Evolutionary conservation across 2,888 invertebrate genomes (phyloP).

Genomic region (Cantharis flavilabris): DNA sequence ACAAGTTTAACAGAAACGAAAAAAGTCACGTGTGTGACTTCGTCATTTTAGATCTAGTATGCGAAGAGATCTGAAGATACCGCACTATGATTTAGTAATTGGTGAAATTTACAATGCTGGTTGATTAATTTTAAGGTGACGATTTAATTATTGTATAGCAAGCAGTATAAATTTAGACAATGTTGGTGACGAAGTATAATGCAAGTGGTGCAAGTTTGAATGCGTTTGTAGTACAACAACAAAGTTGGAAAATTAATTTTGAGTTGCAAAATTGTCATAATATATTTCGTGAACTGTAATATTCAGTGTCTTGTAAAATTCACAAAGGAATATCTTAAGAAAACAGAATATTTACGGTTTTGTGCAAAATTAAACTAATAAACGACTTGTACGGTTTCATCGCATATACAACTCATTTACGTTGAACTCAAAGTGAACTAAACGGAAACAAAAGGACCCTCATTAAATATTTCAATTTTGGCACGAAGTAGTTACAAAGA

Average conservation of each 20-base stretch:
- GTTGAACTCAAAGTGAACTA: conserved; percentile 5
- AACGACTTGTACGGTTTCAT: background rate
- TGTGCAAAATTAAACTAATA: conserved; percentile 2
- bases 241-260: background rate
- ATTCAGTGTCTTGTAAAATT: background rate
- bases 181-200: background rate
- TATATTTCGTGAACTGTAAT: background rate
- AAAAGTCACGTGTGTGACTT: too few species aligned
- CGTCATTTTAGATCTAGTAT: too few species aligned
- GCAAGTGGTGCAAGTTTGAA: background rate
- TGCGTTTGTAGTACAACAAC: background rate
- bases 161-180: background rate
- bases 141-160: background rate
- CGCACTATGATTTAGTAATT: background rate
- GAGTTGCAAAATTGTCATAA: background rate
- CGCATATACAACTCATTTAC: background rate
- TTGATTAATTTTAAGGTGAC: background rate
- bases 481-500: conserved; percentile 42
- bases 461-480: conserved; percentile 50
- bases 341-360: conserved; percentile 1
- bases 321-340: background rate
- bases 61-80: background rate
- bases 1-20: too few species aligned
- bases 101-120: background rate
- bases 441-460: conserved; percentile 24